Evolutionary conservation across 2,113 vertebrate species (phyloP).

Genomic region (Phoenicopterus ruber): DNA sequence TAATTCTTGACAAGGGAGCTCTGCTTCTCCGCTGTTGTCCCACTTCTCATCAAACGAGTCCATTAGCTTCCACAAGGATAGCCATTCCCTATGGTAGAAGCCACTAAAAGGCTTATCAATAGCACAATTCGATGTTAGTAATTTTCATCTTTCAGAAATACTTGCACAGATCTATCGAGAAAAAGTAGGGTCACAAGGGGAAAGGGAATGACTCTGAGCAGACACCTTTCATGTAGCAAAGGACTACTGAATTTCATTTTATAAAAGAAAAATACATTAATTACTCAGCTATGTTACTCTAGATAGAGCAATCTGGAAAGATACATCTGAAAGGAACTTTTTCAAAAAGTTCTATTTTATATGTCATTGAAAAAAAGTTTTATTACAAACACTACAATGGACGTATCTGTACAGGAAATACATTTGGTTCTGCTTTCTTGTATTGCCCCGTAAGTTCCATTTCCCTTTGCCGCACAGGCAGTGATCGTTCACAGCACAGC

Average conservation of each 20-base stretch:
- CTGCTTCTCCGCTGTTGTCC: neutral
- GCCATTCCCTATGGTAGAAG: neutral
- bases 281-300: neutral
- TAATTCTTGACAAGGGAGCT: neutral
- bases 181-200: fast-evolving
- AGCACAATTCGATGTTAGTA: neutral
- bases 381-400: neutral
- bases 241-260: neutral
- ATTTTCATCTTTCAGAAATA: neutral
- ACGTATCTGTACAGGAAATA: neutral
- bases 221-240: neutral
- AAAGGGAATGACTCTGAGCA: neutral
- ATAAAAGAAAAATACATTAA: neutral
- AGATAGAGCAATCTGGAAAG: neutral
- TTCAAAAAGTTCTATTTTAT: neutral
- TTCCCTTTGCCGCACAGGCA: neutral
- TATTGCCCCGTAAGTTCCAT: neutral
- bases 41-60: neutral
- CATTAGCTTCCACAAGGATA: neutral
- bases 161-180: neutral
- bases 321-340: neutral
- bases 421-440: neutral
- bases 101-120: neutral
- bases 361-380: neutral
- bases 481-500: neutral